phyloP scores from a whole-genome alignment of 2,888 invertebrate species.

The Cheilosia soror region DNA sequence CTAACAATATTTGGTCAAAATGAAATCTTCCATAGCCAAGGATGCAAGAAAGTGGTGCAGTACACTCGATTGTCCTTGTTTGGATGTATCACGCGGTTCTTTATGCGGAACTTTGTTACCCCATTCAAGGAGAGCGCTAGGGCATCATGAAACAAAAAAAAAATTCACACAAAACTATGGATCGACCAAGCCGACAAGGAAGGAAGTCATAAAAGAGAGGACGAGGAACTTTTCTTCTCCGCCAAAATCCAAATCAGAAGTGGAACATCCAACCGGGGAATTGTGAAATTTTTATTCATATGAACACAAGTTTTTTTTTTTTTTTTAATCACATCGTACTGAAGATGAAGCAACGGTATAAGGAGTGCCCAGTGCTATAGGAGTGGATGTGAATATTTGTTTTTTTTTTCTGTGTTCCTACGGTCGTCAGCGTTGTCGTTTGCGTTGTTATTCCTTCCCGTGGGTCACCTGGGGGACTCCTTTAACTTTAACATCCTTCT shows the following conservation, averaged over 20 bases:
- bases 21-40: constrained; percentile 23
- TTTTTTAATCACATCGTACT: constrained; percentile 5
- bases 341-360: constrained; percentile 3
- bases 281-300: constrained; percentile 57
- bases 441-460: constrained; percentile 41
- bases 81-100: constrained; percentile 28
- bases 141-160: background rate
- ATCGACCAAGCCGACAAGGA: background rate
- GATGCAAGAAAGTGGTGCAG: constrained; percentile 12
- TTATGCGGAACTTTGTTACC: constrained; percentile 2
- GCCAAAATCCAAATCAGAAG: constrained; percentile 33
- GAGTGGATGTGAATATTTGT: constrained; percentile 15
- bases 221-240: background rate
- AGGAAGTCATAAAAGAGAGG: constrained; percentile 3
- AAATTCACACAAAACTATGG: background rate
- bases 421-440: background rate
- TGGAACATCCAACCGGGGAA: constrained; percentile 48
- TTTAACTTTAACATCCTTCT: constrained; percentile 44
- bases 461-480: constrained; percentile 53
- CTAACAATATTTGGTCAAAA: constrained; percentile 33
- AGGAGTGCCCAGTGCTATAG: background rate
- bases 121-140: background rate
- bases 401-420: background rate
- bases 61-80: constrained; percentile 26
- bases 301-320: constrained; percentile 13